Evolutionary conservation across 2,888 invertebrate genomes (phyloP), one percentile per base, ranked within the genome.

Genomic region (Halocaridina rubra): DNA sequence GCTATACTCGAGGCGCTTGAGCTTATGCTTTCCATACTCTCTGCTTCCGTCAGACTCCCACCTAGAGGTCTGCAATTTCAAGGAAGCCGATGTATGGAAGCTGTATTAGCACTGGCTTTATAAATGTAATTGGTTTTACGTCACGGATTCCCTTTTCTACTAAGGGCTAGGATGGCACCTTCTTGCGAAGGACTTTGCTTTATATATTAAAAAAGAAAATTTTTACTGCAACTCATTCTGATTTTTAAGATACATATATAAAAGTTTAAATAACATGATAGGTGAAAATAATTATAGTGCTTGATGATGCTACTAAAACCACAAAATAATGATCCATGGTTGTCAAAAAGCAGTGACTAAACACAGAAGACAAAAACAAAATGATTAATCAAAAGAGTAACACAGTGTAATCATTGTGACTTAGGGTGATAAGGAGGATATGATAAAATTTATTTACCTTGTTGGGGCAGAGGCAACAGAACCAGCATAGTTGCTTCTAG

Each of bases 41-140:
- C 98, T 81, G 97, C 97, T 91, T 97, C 97, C 74, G 97, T 96
- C 88, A 97, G 92, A 86, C 95, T 94, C 75, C 90, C 90, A 81
- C 80, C 86, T 67, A 86, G 24, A n/a, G 72, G 80, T 81, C 85
- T 80, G 75, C 29, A 32, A 57, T 39, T 75, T 74, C 29, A 72
- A 76, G 61, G 79, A 67, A 80, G 79, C 64, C 74, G 30, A 59
- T 57, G 71, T 74, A 61, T 59, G n/a, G 74, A 84, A 59, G 74
- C 72, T 77, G 75, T 61, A 59, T 81, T 59, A 81, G 64, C 33
- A 69, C n/a, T n/a, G n/a, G n/a, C n/a, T n/a, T n/a, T n/a, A n/a
- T n/a, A n/a, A n/a, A n/a, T n/a, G n/a, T n/a, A n/a, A n/a, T n/a
- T n/a, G n/a, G n/a, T n/a, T n/a, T n/a, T n/a, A n/a, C n/a, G n/a